phyloP scores from a whole-genome alignment of 2,888 invertebrate genomes.

The Myopa tessellatipennis region DNA sequence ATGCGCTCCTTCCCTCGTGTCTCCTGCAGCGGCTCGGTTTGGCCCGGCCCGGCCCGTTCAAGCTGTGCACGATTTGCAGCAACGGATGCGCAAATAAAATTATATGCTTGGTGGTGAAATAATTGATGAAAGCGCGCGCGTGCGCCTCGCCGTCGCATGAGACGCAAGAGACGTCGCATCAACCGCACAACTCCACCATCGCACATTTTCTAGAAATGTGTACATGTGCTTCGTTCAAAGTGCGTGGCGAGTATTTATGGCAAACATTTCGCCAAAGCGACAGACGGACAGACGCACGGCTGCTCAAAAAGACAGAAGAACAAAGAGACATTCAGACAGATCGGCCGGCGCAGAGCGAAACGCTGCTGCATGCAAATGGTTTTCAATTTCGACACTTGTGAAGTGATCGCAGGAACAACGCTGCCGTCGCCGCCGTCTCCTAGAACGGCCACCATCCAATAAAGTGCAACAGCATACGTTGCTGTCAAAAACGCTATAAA shows the following conservation, averaged over 20 bases:
- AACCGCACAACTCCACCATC: background rate
- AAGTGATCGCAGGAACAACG: background rate
- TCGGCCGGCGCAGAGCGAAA: background rate
- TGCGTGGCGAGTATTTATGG: constrained; percentile 54
- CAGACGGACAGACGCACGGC: constrained; percentile 15
- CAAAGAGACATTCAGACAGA: constrained; percentile 9
- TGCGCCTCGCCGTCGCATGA: constrained; percentile 36
- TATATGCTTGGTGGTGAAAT: constrained; percentile 55
- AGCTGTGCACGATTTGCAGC: constrained; percentile 49
- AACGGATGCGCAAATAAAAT: constrained; percentile 63
- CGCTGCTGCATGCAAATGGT: constrained; percentile 37
- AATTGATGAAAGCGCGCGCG: constrained; percentile 52
- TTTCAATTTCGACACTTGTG: constrained; percentile 44
- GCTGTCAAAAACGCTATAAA: constrained; percentile 54
- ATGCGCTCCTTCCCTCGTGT: background rate
- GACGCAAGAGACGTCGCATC: background rate
- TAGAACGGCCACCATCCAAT: background rate
- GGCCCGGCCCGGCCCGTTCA: constrained; percentile 1
- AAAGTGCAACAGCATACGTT: constrained; percentile 38
- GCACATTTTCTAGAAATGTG: constrained; percentile 34
- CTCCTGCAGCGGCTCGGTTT: background rate
- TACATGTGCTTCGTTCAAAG: constrained; percentile 47
- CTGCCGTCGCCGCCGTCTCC: background rate
- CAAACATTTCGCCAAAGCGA: constrained; percentile 49
- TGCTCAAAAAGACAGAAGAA: background rate